Evolutionary conservation across 2,888 invertebrate species (phyloP).

Genomic region (Rotaria macrura): DNA sequence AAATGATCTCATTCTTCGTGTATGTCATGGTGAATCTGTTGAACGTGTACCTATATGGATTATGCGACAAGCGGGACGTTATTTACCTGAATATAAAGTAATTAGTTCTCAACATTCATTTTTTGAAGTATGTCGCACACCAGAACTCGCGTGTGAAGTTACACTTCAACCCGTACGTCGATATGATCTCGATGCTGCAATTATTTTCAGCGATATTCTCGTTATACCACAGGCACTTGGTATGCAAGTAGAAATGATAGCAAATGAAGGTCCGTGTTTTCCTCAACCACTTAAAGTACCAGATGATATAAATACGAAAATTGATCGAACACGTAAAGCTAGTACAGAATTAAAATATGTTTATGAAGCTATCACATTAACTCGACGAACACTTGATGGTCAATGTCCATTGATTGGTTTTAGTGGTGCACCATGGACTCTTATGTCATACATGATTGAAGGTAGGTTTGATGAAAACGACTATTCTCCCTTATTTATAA

Average conservation of each 20-base stretch:
- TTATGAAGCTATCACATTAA: constrained; percentile 83
- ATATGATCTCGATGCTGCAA: constrained; percentile 87
- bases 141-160: constrained; percentile 78
- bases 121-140: constrained; percentile 79
- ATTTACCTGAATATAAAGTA: constrained; percentile 72
- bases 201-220: constrained; percentile 91
- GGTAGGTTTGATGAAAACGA: constrained; percentile 56
- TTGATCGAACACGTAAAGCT: constrained; percentile 44
- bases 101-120: constrained; percentile 73
- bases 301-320: constrained; percentile 57
- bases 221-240: constrained; percentile 77
- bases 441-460: constrained; percentile 96
- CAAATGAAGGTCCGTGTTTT: constrained; percentile 81
- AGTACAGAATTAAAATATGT: constrained; percentile 66
- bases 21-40: constrained; percentile 64
- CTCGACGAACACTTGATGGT: constrained; percentile 73
- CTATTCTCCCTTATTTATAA: too few relatives aligned
- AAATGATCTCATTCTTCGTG: constrained; percentile 76
- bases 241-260: constrained; percentile 78
- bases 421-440: constrained; percentile 86
- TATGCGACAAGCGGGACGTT: constrained; percentile 93
- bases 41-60: constrained; percentile 81
- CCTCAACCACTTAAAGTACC: constrained; percentile 68
- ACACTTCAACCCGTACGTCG: constrained; percentile 74
- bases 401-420: constrained; percentile 88